Conservation (phyloP, 2,888 invertebrate genomes). For the Camponotus fellah region DNA sequence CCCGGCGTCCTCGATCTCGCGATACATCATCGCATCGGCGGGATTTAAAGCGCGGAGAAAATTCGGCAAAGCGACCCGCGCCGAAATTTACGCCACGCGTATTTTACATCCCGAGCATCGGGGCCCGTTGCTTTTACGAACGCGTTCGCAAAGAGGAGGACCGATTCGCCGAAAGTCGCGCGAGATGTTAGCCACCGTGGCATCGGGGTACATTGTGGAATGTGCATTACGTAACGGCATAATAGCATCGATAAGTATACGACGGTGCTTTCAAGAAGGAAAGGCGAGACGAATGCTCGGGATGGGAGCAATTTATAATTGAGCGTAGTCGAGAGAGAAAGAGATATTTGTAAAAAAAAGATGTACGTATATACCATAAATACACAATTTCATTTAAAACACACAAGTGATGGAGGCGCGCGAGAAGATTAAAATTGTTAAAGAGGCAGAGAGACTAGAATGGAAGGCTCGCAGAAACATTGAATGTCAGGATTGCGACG, state of each 20-base stretch:
- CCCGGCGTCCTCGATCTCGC: background rate
- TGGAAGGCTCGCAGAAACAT: background rate
- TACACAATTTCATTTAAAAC: background rate
- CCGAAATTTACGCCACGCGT: slow-evolving; percentile 67
- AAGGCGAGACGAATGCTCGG: slow-evolving; percentile 2
- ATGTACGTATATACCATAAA: background rate
- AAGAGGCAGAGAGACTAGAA: background rate
- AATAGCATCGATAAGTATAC: slow-evolving; percentile 43
- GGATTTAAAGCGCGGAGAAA: slow-evolving; percentile 47
- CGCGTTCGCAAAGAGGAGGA: slow-evolving; percentile 59
- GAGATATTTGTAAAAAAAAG: background rate
- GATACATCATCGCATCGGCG: slow-evolving; percentile 38
- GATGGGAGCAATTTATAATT: background rate
- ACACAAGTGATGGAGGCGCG: background rate
- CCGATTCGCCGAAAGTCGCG: slow-evolving; percentile 66
- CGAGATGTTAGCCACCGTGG: slow-evolving; percentile 52
- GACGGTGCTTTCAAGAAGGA: slow-evolving; percentile 21
- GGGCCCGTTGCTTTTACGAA: slow-evolving; percentile 63
- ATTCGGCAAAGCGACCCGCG: slow-evolving; percentile 68
- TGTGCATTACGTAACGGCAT: slow-evolving; percentile 55
- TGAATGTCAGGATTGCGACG: background rate
- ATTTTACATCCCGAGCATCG: slow-evolving; percentile 23
- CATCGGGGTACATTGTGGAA: background rate
- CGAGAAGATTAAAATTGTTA: background rate
- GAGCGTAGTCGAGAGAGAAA: background rate